These are phyloP conservation scores for Leptinotarsa defecta DNA, from an alignment of 1,140 invertebrate species.

Conservation along the genomic window DNA sequence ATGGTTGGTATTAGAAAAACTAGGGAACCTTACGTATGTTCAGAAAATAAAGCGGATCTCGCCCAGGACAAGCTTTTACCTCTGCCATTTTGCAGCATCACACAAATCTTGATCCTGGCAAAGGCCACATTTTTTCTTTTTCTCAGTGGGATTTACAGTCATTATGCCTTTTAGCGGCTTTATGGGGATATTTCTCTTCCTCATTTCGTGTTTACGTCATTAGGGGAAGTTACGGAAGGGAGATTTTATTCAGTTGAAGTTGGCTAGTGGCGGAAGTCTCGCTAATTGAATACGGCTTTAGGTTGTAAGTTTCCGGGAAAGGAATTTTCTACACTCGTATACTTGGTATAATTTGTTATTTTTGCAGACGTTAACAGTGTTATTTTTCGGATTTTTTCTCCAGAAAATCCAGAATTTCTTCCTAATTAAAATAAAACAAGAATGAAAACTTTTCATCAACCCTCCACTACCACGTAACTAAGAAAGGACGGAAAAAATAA, in stretches of 20 bases:
- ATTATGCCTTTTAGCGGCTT: conserved; percentile 23
- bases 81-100: background rate
- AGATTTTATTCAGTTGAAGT: conserved; percentile 6
- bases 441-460: no score
- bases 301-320: background rate
- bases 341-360: no score
- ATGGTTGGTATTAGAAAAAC: background rate
- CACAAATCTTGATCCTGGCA: conserved; percentile 2
- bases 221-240: background rate
- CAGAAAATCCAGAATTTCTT: no score
- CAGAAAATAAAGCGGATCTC: background rate
- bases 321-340: no score
- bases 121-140: conserved; percentile 16
- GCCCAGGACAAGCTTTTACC: background rate
- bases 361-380: no score
- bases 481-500: no score
- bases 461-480: no score
- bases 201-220: conserved; percentile 22
- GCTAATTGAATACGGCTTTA: background rate
- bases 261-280: background rate
- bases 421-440: no score
- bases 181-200: conserved; percentile 16
- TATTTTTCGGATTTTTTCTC: no score
- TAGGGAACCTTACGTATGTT: background rate
- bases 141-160: conserved; percentile 19